A percentile compares a stretch with the other conserved stretches of the same genome.
Conservation (phyloP, 2,113 vertebrate species). For the Indri indri region DNA sequence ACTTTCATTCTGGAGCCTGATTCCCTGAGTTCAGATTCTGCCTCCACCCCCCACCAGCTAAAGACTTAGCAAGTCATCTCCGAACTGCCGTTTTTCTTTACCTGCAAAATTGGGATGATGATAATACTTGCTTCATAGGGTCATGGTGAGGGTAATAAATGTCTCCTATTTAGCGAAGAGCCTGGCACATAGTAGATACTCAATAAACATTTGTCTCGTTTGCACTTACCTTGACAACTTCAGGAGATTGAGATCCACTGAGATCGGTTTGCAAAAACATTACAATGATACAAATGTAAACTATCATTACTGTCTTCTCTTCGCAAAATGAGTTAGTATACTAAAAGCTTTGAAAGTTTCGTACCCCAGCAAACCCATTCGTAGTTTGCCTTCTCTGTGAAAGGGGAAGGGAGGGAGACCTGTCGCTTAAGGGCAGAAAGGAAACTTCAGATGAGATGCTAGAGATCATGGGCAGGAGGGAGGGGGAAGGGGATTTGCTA, state of each 20-base stretch:
- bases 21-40: neutral
- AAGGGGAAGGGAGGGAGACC: conserved; percentile 58
- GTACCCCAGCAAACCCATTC: neutral
- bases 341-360: neutral
- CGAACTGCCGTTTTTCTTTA: neutral
- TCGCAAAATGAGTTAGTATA: neutral
- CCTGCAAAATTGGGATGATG: neutral
- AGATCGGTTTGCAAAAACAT: neutral
- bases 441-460: conserved; percentile 33
- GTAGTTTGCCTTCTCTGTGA: conserved; percentile 33
- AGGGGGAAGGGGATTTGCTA: conserved; percentile 52
- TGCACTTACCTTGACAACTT: neutral
- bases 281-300: neutral
- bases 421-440: conserved; percentile 31
- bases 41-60: neutral
- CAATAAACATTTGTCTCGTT: neutral
- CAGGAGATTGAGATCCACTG: neutral
- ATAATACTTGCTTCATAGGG: neutral
- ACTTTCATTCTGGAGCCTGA: neutral
- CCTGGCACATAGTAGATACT: neutral
- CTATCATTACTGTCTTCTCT: neutral
- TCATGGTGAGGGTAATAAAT: neutral
- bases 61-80: neutral
- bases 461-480: conserved; percentile 13
- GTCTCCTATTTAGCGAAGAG: neutral